Conservation (phyloP, 2,888 invertebrate species). For the Ichneumoninae sp. region DNA sequence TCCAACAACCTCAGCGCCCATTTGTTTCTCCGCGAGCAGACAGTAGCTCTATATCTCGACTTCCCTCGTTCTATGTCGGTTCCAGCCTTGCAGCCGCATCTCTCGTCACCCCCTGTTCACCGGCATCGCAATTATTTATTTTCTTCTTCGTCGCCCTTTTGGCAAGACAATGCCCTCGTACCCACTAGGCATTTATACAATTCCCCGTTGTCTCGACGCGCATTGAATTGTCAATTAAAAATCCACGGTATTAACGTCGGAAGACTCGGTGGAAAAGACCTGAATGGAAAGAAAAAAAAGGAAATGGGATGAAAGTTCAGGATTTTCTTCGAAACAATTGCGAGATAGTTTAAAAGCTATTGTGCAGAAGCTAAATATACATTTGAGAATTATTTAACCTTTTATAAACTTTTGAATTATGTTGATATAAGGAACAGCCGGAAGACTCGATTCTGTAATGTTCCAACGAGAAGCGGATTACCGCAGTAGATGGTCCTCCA, state of each 20-base stretch:
- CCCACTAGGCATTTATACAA: neutral
- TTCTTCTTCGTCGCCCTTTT: constrained; percentile 28
- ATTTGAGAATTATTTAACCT: neutral
- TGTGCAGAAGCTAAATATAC: neutral
- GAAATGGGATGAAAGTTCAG: neutral
- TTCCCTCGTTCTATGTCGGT: neutral
- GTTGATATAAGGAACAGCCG: neutral
- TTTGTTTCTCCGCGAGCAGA: constrained; percentile 14
- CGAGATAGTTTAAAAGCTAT: neutral
- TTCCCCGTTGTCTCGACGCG: neutral
- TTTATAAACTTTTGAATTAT: neutral
- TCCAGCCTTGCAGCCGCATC: constrained; percentile 1
- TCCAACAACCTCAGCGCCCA: constrained; percentile 20
- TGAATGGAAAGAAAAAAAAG: neutral
- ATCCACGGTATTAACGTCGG: constrained; percentile 24
- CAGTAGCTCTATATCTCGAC: neutral
- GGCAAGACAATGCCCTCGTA: constrained; percentile 15
- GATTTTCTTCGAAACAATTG: neutral
- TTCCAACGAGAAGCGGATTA: neutral
- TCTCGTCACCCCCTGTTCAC: neutral
- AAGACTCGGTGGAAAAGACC: neutral
- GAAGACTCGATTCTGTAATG: neutral
- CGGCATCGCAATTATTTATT: constrained; percentile 26
- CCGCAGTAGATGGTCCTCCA: neutral
- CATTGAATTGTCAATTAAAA: constrained; percentile 35